A percentile compares a stretch with the other conserved stretches of the same genome.
Evolutionary conservation across 2,797 vertebrate genomes (phyloP).

Genomic region (Notoglanidium macrostoma): DNA sequence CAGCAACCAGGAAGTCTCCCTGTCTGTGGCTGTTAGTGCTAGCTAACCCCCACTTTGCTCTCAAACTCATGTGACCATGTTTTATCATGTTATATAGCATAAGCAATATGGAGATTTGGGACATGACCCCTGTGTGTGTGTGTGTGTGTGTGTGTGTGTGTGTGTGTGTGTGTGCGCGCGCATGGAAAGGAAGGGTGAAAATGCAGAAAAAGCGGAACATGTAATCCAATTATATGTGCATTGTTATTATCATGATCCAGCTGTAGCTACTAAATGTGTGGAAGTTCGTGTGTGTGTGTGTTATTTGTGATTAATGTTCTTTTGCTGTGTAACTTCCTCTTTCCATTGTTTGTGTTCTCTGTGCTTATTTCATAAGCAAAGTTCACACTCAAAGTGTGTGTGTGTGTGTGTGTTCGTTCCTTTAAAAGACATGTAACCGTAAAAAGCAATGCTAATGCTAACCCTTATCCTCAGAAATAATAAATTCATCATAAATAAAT

Average conservation of each 20-base stretch:
- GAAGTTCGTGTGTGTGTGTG: constrained; percentile 15
- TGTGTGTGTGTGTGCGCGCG: not conserved
- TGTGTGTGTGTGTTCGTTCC: not conserved
- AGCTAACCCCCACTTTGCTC: not conserved
- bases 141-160: not conserved
- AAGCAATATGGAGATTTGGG: not conserved
- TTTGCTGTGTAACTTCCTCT: constrained; percentile 2
- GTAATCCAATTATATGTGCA: not conserved
- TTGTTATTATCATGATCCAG: not conserved
- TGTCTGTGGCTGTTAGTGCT: not conserved
- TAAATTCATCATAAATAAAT: not conserved
- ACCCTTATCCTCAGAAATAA: no score
- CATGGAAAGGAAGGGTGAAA: not conserved
- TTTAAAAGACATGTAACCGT: not conserved
- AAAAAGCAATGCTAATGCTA: not conserved
- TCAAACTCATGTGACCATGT: not conserved
- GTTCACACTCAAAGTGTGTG: not conserved
- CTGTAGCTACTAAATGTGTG: not conserved
- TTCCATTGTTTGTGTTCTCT: constrained; percentile 13
- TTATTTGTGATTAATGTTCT: not conserved
- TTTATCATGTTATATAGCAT: not conserved
- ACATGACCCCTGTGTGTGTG: no score
- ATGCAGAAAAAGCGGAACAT: not conserved
- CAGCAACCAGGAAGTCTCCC: not conserved
- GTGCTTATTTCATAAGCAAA: not conserved